phyloP scores from a whole-genome alignment of 2,888 invertebrate species.

The Pediacus dermestoides region DNA sequence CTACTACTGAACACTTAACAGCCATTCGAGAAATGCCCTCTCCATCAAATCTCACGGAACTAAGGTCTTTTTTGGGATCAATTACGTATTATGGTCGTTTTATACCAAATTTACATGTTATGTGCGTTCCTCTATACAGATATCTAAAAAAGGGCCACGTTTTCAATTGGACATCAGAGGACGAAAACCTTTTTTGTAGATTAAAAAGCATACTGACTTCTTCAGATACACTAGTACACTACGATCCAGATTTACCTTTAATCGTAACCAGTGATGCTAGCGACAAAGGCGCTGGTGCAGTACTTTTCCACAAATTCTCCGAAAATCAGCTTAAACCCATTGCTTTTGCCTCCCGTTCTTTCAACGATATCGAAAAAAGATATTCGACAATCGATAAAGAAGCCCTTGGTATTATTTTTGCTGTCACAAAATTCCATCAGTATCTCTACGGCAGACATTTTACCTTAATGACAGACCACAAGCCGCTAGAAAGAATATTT shows the following conservation, averaged over 20 bases:
- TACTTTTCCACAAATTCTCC: slow-evolving; percentile 2
- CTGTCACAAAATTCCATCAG: slow-evolving; percentile 3
- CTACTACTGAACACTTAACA: slow-evolving; percentile 5
- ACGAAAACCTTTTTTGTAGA: slow-evolving; percentile 1
- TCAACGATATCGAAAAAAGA: neutral
- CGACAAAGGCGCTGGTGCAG: neutral
- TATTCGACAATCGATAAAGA: slow-evolving; percentile 1
- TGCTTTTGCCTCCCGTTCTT: neutral
- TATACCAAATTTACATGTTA: slow-evolving; percentile 4
- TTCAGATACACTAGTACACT: slow-evolving; percentile 1
- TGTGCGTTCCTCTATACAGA: slow-evolving; percentile 2
- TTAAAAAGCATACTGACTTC: slow-evolving; percentile 6
- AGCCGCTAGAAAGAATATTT: slow-evolving; percentile 10
- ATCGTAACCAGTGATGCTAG: neutral
- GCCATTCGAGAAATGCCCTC: slow-evolving; percentile 1
- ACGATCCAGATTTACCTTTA: neutral
- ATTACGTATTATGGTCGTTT: slow-evolving; percentile 10
- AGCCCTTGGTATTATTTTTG: slow-evolving; percentile 4
- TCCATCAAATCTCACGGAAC: slow-evolving; percentile 8
- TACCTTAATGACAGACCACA: slow-evolving; percentile 8
- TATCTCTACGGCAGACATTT: slow-evolving; percentile 1
- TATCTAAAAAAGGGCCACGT: slow-evolving; percentile 5
- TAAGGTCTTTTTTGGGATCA: slow-evolving; percentile 7
- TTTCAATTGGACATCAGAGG: slow-evolving; percentile 1
- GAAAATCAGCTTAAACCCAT: neutral